Conservation (phyloP, 2,113 vertebrate genomes). For the Scophthalmus maximus region DNA sequence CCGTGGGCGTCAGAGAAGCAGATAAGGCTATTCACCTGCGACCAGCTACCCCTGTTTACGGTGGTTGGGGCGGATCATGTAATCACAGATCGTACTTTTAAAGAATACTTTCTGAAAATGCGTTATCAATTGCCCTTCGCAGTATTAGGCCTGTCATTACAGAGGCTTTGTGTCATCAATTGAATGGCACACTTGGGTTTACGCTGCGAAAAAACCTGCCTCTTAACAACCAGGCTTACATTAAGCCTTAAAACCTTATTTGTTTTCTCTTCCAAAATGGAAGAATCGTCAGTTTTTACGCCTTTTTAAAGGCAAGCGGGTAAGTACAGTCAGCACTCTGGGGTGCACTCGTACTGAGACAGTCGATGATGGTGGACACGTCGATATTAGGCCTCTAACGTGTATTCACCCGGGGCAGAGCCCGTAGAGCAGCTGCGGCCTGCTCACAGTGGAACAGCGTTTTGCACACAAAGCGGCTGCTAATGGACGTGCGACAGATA, state of each 20-base stretch:
- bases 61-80: not conserved
- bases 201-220: not conserved
- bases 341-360: slow-evolving; percentile 16
- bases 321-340: slow-evolving; percentile 32
- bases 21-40: slow-evolving; percentile 6
- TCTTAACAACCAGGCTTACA: not conserved
- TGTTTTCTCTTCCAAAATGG: slow-evolving; percentile 5
- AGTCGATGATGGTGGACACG: slow-evolving; percentile 39
- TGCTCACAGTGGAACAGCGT: slow-evolving; percentile 15
- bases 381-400: slow-evolving; percentile 25
- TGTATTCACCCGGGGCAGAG: slow-evolving; percentile 30
- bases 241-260: slow-evolving; percentile 14
- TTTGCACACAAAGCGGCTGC: slow-evolving; percentile 10
- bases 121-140: not conserved
- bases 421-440: not conserved
- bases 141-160: not conserved
- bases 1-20: slow-evolving; percentile 20
- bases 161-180: slow-evolving; percentile 14
- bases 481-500: slow-evolving; percentile 32
- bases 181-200: slow-evolving; percentile 1
- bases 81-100: not conserved
- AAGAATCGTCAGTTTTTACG: slow-evolving; percentile 12
- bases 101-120: not conserved
- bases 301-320: slow-evolving; percentile 20
- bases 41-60: not conserved